Evolutionary conservation across 1,140 invertebrate species (phyloP).

Genomic region (Agrypnia vestita): DNA sequence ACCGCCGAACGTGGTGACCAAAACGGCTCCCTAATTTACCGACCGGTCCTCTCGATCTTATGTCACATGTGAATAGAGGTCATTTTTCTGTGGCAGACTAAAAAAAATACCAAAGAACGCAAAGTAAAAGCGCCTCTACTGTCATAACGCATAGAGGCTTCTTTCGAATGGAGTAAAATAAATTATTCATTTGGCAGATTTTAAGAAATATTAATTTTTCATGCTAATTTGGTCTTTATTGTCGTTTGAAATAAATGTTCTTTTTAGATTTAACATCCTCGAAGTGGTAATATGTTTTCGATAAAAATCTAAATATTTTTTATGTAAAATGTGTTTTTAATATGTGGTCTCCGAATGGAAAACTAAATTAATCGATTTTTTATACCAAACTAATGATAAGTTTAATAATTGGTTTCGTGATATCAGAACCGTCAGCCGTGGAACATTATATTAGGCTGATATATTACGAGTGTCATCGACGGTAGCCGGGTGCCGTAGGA

Average conservation of each 20-base stretch:
- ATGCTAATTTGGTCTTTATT: constrained; percentile 21
- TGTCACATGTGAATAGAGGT: constrained; percentile 15
- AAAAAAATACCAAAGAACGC: neutral
- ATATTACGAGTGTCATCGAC: no score
- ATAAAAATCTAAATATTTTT: constrained; percentile 7
- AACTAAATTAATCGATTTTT: constrained; percentile 3
- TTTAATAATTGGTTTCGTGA: no score
- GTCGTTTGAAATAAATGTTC: constrained; percentile 6
- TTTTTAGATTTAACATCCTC: neutral
- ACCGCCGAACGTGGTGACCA: neutral
- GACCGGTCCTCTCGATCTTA: constrained; percentile 16
- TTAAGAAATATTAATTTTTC: constrained; percentile 14
- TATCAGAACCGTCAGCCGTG: no score
- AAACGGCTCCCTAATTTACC: constrained; percentile 22
- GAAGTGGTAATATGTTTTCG: neutral
- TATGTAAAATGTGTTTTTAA: constrained; percentile 6
- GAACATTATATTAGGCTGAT: no score
- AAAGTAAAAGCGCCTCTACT: neutral
- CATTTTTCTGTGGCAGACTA: neutral
- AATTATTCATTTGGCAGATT: neutral
- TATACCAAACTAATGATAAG: no score
- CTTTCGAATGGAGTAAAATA: neutral
- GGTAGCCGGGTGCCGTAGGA: no score
- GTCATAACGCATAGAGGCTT: neutral
- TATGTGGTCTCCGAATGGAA: neutral